phyloP scores from a whole-genome alignment of 2,797 vertebrate species.

The Anomalospiza imberbis region DNA sequence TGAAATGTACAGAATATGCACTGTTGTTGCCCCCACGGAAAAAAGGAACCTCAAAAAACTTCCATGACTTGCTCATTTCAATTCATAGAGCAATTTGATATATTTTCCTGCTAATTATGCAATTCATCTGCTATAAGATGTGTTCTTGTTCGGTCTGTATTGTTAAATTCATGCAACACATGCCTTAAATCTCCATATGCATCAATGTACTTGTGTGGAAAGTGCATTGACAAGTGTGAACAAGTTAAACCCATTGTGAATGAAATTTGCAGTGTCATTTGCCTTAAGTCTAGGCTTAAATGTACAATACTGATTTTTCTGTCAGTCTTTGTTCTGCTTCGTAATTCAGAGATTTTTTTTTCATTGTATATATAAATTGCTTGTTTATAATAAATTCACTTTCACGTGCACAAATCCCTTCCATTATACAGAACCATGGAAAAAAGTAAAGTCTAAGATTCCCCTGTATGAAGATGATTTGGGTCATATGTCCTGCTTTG shows the following conservation, averaged over 20 bases:
- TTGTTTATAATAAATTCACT: not conserved
- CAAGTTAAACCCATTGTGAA: not conserved
- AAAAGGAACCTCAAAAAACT: not conserved
- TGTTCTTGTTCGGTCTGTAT: not conserved
- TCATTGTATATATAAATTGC: not conserved
- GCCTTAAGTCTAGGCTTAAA: not conserved
- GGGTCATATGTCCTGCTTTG: not conserved
- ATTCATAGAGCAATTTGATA: not conserved
- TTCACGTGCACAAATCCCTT: not conserved
- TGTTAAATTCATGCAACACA: not conserved
- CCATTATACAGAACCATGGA: not conserved
- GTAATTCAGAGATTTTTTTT: not conserved
- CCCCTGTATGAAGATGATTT: not conserved
- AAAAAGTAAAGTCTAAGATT: not conserved
- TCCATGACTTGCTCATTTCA: not conserved
- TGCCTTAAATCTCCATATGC: conserved; percentile 1
- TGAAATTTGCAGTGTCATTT: not conserved
- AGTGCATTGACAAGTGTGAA: conserved; percentile 10
- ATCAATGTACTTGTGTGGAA: not conserved
- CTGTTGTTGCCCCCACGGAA: not conserved
- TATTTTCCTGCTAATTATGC: conserved; percentile 15
- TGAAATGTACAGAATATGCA: not conserved
- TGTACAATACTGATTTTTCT: not conserved
- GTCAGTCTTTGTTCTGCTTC: not conserved
- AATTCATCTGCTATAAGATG: not conserved